A percentile compares a stretch with the other conserved stretches of the same genome.
These are phyloP conservation scores for Miniopterus natalensis DNA, from an alignment of 2,113 vertebrate species.

Conservation along the genomic window DNA sequence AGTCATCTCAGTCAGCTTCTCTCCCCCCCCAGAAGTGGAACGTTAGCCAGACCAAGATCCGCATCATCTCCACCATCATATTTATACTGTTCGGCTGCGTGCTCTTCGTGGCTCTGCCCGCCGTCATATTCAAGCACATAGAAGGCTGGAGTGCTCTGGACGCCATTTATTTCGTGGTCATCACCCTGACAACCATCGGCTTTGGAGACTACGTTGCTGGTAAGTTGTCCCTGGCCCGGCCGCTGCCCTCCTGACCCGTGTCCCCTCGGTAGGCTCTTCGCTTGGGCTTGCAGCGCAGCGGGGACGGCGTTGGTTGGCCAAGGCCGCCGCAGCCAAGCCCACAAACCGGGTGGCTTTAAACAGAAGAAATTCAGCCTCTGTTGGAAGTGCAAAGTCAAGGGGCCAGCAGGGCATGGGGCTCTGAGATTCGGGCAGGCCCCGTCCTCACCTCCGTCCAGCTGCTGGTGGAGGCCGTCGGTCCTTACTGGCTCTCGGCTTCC, in stretches of 20 bases:
- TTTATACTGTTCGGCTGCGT: slow-evolving; percentile 98
- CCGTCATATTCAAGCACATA: slow-evolving; percentile 98
- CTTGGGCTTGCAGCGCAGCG: neutral
- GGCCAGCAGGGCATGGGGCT: neutral
- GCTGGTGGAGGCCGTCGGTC: rapidly evolving
- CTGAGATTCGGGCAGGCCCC: neutral
- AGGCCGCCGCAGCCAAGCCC: neutral
- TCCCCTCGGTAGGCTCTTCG: neutral
- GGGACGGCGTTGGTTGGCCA: neutral
- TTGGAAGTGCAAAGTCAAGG: neutral
- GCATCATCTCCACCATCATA: slow-evolving; percentile 98
- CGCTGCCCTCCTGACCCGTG: rapidly evolving
- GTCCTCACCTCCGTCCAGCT: neutral
- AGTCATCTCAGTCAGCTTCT: neutral
- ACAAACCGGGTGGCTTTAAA: neutral
- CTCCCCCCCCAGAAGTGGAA: slow-evolving; percentile 94
- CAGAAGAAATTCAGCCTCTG: neutral
- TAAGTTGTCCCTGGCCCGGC: slow-evolving; percentile 81
- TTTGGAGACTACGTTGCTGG: slow-evolving; percentile 99
- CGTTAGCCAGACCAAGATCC: slow-evolving; percentile 99
- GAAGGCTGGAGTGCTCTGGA: slow-evolving; percentile 98
- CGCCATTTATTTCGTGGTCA: slow-evolving; percentile 99
- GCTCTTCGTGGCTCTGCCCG: slow-evolving; percentile 97
- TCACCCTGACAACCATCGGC: slow-evolving; percentile 98
- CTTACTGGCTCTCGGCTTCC: rapidly evolving